Percentiles rank a stretch among this genome's conserved stretches.
These are phyloP conservation scores for Lepidothrix coronata DNA, from an alignment of 2,113 vertebrate genomes.

Conservation along the genomic window DNA sequence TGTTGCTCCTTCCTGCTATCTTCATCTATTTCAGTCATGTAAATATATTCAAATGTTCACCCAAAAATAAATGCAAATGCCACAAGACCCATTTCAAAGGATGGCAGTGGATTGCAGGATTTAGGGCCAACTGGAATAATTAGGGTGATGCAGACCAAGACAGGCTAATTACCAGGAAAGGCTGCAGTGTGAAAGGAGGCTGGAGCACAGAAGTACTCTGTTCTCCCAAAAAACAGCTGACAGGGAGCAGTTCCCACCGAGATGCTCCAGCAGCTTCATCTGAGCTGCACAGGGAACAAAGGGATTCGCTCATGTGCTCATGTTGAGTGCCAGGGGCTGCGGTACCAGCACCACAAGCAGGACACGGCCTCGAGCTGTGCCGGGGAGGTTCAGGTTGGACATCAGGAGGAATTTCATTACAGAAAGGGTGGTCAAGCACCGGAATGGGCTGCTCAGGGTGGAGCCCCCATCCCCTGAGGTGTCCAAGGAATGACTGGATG, in stretches of 20 bases:
- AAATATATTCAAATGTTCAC: slow-evolving; percentile 2
- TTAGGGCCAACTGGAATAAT: not conserved
- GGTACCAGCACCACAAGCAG: not conserved
- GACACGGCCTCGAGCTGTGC: not conserved
- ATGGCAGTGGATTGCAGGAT: not conserved
- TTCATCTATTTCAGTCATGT: not conserved
- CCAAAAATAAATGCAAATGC: not conserved
- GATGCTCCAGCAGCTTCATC: not conserved
- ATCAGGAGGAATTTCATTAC: not conserved
- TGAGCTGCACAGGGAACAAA: not conserved
- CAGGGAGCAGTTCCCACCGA: not conserved
- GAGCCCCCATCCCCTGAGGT: not conserved
- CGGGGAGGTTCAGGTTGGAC: accelerated
- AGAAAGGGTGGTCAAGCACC: not conserved
- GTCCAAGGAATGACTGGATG: accelerated
- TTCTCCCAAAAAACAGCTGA: not conserved
- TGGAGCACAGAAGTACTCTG: slow-evolving; percentile 37
- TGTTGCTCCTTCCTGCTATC: not conserved
- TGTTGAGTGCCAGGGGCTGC: not conserved
- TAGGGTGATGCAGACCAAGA: not conserved
- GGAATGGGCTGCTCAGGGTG: not conserved
- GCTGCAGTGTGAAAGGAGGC: not conserved
- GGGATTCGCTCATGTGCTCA: not conserved
- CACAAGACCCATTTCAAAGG: not conserved
- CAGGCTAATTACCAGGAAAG: slow-evolving; percentile 12